Evolutionary conservation across 2,888 invertebrate genomes (phyloP), one percentile per base, ranked within the genome.

Genomic region (Tromatobia lineatoria): DNA sequence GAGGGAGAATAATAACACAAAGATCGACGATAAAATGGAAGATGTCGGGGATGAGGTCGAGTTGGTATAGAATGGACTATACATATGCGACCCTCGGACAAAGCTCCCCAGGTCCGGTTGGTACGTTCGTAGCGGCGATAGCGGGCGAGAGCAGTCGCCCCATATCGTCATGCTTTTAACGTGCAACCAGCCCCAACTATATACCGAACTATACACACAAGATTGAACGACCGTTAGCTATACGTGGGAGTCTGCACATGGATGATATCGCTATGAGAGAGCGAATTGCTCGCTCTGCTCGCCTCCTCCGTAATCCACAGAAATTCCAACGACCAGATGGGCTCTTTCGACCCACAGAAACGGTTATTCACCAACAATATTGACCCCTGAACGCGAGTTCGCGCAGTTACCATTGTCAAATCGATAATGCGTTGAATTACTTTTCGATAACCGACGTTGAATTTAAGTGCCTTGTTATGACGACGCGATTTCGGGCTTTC

Each of bases 211-310:
- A 52, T 57, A 77, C 38, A 74, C 59, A 69, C 38, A 25, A 80
- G 76, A 71, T 80, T 47, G 71, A 84, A 84, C 77, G 84, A 81
- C 84, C 84, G 84, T 84, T 84, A 70, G 84, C 45, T 20, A 61
- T 38, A 80, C 81, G 84, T 84, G 84, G 84, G 84, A 84, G 84
- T 84, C 77, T 81, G 77, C 84, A 84, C 74, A 81, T 84, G 84
- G 84, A 50, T 78, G 77, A 80, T 81, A 81, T 84, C 74, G 74
- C n/a, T 29, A 45, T 15, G 74, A 29, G 20, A 29, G 20, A 80
- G 59, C 3, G 47, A 67, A n/a, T n/a, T n/a, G n/a, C n/a, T n/a
- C n/a, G n/a, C n/a, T n/a, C n/a, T n/a, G n/a, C n/a, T n/a, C n/a
- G n/a, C n/a, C n/a, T n/a, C n/a, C n/a, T n/a, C 73, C 47, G 20